Base-by-base conservation (phyloP, 1,140 invertebrate species). In the Asbolus verrucosus region DNA sequence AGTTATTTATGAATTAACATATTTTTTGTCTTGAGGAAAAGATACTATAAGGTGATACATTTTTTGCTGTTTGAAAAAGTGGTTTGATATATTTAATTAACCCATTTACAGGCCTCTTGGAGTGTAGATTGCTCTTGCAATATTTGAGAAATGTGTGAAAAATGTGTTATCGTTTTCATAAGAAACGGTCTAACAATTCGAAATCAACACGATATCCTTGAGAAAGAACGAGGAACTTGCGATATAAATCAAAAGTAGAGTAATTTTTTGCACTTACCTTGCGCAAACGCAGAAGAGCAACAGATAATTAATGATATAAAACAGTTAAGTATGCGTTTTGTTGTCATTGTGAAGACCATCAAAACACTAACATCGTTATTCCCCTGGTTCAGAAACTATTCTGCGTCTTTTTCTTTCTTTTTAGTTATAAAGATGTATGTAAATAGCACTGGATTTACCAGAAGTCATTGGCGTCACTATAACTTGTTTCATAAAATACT, bases 391-490 rank as follows among this genome's bases (percentile, higher is more conserved):
- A 30, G 46, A 54, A 54, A 54, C 46, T 43, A 41, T 65, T 43
- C 38, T 65, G 39, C 36, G 62, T 59, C 30, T 59, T 67, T 59
- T 60, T 39, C 33, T 67, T 38, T 59, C 46, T 59, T 41, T 36
- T 39, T 67, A 38, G 24, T 50, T 67, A 46, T 54, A 21, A 27
- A 27, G 61, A 63, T 59, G 54, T 38, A 67, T 65, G 33, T 41
- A 67, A 67, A 54, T 67, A 67, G 14, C 39, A 36, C 43, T 67
- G 66, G 46, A 60, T 67, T 60, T 59, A 67, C 66, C 66, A 65
- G 62, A 27, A 67, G 46, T 60, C 50, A 54, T 67, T 59, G 66
- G 66, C 66, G 66, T 67, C 66, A 67, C 66, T 67, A 36, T 33
- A 67, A 46, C 36, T 31, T 54, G 39, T 67, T 67, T 67, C 31